Base-by-base conservation (phyloP, 2,797 vertebrate species). In the Odontamblyopus lacepedii region DNA sequence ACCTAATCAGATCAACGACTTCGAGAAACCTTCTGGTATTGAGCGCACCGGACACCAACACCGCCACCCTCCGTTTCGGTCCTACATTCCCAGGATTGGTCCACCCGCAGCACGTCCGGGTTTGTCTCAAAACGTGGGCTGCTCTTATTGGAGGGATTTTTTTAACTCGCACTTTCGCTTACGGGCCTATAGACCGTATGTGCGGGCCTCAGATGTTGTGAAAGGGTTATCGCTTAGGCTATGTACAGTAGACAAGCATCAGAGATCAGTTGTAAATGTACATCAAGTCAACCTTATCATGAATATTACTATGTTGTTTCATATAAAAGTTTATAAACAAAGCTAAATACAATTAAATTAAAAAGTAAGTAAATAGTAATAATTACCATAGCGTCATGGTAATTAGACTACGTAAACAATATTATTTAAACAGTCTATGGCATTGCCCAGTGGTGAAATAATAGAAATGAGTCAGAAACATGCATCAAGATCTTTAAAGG, bases 141-240 rank as follows among this genome's bases (percentile, higher is more conserved):
- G 72, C 75, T 88, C 78, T 85, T 19, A 94, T 94, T 95, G 94
- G 93, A 75, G 27, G 50, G 56, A 76, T 76, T 82, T 77, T 86
- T 91, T 89, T 87, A 89, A 79, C 70, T 12, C 62, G 30, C 66
- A 56, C 50, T 65, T 65, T 65, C 63, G 5, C 63, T 50, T 50
- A 23, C 6, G 41, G 23, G 23, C 23, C 23, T 23, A 23, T 23
- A 23, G 23, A 23, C 23, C 23, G 23, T 23, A 23, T 23, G 23
- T 23, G 23, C 23, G 23, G 23, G 26, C 11, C 12, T 41, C n/a
- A 26, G 23, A 27, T 26, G 7, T 3, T 27, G 50, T 53, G 19
- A 18, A 18, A 19, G 8, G 51, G 51, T 19, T n/a, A 32, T 32
- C 30, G 30, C 5, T 32, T 6, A 6, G 6, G 32, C 23, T 35